These are phyloP conservation scores for Torymus texanus DNA, from an alignment of 2,888 invertebrate species.

Conservation along the genomic window DNA sequence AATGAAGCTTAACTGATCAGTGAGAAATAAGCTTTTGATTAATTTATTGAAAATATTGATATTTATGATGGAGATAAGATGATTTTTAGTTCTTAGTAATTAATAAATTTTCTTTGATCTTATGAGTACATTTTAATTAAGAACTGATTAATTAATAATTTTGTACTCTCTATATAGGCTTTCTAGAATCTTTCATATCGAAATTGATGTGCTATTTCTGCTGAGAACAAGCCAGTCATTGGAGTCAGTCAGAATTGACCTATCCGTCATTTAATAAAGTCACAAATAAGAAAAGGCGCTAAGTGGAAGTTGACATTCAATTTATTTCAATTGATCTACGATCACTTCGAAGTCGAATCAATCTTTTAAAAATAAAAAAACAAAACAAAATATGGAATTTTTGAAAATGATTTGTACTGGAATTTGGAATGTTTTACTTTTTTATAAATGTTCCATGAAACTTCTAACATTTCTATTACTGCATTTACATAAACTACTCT, in stretches of 20 bases:
- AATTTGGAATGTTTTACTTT: no score
- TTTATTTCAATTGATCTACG: slow-evolving; percentile 43
- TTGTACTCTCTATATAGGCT: background rate
- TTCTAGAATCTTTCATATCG: slow-evolving; percentile 25
- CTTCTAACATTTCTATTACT: background rate
- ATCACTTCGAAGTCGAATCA: slow-evolving; percentile 39
- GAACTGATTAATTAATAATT: slow-evolving; percentile 8
- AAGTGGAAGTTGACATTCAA: slow-evolving; percentile 45
- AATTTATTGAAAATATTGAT: slow-evolving; percentile 8
- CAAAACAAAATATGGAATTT: background rate
- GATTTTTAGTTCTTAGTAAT: background rate
- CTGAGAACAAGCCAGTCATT: slow-evolving; percentile 35
- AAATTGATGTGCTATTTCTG: slow-evolving; percentile 45
- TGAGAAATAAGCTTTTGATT: slow-evolving; percentile 6
- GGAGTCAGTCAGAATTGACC: slow-evolving; percentile 38
- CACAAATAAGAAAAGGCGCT: slow-evolving; percentile 42
- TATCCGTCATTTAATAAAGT: slow-evolving; percentile 39
- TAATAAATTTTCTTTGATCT: slow-evolving; percentile 8
- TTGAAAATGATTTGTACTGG: background rate
- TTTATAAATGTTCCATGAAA: background rate
- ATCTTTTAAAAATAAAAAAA: slow-evolving; percentile 28
- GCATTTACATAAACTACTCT: no score
- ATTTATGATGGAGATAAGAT: background rate
- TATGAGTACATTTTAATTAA: background rate
- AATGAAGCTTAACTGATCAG: slow-evolving; percentile 24